A percentile compares a stretch with the other conserved stretches of the same genome.
phyloP scores from a whole-genome alignment of 2,113 vertebrate species.

The Gorsachius goisagi region DNA sequence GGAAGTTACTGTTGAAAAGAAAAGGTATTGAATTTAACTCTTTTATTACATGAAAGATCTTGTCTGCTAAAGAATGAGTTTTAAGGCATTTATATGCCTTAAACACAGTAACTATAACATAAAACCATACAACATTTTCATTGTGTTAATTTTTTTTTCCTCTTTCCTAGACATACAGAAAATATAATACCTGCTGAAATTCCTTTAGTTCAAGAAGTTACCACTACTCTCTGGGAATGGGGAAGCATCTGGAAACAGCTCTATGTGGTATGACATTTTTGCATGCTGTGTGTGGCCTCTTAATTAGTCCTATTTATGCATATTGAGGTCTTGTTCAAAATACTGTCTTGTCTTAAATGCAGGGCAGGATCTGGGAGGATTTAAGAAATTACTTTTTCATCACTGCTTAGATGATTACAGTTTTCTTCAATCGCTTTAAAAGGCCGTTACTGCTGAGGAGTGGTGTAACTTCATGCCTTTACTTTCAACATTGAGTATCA shows the following conservation, averaged over 20 bases:
- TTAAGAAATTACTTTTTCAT: not conserved
- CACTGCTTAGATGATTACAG: not conserved
- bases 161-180: slow-evolving; percentile 79
- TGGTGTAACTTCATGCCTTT: not conserved
- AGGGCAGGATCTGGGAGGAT: not conserved
- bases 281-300: not conserved
- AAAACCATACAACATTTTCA: not conserved
- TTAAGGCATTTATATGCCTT: not conserved
- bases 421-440: not conserved
- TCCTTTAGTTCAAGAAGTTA: slow-evolving; percentile 95
- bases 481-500: not conserved
- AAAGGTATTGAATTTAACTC: slow-evolving; percentile 75
- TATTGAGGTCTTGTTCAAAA: not conserved
- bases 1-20: slow-evolving; percentile 84
- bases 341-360: not conserved
- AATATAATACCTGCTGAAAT: slow-evolving; percentile 84
- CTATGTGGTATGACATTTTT: slow-evolving; percentile 84
- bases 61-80: not conserved
- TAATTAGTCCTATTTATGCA: not conserved
- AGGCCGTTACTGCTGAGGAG: not conserved
- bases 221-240: slow-evolving; percentile 94
- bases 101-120: not conserved
- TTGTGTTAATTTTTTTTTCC: not conserved
- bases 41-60: not conserved
- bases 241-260: slow-evolving; percentile 97